Percentiles rank a stretch among this genome's conserved stretches.
These are phyloP conservation scores for Eclectus roratus DNA, from an alignment of 2,113 vertebrate genomes.

Conservation along the genomic window DNA sequence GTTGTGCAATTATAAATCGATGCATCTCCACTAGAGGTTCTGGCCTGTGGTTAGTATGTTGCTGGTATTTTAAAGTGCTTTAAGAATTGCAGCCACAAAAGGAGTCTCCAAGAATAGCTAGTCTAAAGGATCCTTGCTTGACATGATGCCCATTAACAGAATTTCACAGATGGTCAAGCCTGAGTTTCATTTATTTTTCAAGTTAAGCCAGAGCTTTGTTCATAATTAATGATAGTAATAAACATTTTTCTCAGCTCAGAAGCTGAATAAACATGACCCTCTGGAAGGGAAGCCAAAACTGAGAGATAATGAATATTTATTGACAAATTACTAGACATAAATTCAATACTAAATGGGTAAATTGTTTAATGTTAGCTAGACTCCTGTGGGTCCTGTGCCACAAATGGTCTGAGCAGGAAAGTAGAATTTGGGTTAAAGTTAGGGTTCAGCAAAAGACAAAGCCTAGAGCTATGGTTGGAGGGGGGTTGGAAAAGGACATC, in stretches of 20 bases:
- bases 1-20: neutral
- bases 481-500: neutral
- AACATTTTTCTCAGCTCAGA: conserved; percentile 57
- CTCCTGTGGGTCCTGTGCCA: neutral
- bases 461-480: neutral
- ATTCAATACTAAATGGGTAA: conserved; percentile 43
- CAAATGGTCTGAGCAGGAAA: neutral
- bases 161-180: conserved; percentile 67
- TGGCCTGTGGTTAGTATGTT: neutral
- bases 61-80: conserved; percentile 21
- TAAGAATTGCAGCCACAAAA: conserved; percentile 26
- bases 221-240: conserved; percentile 66
- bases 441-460: neutral
- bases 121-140: conserved; percentile 29
- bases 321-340: conserved; percentile 32
- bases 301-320: conserved; percentile 65
- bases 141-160: conserved; percentile 38
- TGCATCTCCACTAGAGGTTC: neutral
- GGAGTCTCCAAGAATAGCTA: conserved; percentile 22
- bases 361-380: neutral
- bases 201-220: conserved; percentile 60
- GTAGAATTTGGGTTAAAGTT: neutral
- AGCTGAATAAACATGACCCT: conserved; percentile 65
- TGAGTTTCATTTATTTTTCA: conserved; percentile 64
- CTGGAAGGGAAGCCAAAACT: conserved; percentile 54